Evolutionary conservation across 2,888 invertebrate species (phyloP).

Genomic region (Drosophila nigricruria): DNA sequence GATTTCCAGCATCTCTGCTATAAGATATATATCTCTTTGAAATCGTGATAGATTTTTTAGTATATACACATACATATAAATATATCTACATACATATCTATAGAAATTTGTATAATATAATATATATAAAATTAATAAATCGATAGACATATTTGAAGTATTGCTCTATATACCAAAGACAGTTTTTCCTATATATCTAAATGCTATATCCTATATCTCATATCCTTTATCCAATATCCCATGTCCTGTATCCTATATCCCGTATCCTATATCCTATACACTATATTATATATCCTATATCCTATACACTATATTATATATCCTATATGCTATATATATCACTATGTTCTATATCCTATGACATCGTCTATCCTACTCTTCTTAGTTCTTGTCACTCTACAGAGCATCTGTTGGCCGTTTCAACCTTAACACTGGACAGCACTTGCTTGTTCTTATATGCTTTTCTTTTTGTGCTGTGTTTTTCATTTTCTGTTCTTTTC

Average conservation of each 20-base stretch:
- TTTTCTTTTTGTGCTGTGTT: constrained; percentile 5
- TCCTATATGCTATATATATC: not conserved
- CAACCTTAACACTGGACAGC: not conserved
- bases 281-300: not conserved
- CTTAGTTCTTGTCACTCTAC: not conserved
- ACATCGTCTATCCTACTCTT: not conserved
- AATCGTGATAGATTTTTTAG: too few relatives aligned
- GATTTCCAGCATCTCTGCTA: not conserved
- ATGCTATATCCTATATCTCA: not conserved
- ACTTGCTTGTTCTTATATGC: constrained; percentile 1
- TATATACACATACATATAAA: too few relatives aligned
- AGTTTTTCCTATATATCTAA: too few relatives aligned
- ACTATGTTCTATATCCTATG: not conserved
- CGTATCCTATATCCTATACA: not conserved
- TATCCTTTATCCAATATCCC: too few relatives aligned
- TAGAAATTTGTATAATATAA: too few relatives aligned
- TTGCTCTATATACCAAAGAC: not conserved
- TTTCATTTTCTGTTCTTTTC: constrained; percentile 10
- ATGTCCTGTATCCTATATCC: too few relatives aligned
- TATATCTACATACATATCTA: too few relatives aligned
- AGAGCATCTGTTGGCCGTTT: constrained; percentile 1
- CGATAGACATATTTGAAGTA: not conserved
- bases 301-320: not conserved
- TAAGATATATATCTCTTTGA: too few relatives aligned
- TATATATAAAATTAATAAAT: not conserved